Conservation (phyloP, 2,113 vertebrate species). For the Rhea pennata region DNA sequence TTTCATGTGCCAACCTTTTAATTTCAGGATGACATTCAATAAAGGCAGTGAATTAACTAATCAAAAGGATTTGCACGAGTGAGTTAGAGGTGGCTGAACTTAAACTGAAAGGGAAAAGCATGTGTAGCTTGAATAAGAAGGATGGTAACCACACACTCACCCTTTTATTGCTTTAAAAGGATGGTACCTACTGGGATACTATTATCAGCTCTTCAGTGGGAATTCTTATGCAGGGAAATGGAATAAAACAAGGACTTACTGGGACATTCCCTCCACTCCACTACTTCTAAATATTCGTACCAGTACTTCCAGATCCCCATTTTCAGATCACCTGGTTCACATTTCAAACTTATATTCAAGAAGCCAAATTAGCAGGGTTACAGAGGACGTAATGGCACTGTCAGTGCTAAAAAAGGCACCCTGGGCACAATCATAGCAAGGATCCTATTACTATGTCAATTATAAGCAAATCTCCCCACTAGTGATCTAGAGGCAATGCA, state of each 20-base stretch:
- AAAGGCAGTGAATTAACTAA: constrained; percentile 46
- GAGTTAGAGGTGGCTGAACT: constrained; percentile 15
- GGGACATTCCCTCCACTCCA: not conserved
- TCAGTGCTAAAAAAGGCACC: not conserved
- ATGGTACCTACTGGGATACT: not conserved
- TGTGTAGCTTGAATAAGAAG: not conserved
- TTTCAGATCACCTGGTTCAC: not conserved
- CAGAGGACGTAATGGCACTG: not conserved
- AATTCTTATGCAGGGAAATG: not conserved
- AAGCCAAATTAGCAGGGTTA: not conserved
- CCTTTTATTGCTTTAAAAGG: not conserved
- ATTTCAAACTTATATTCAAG: not conserved
- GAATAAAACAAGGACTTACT: not conserved
- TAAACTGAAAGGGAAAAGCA: not conserved
- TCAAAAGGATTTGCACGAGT: not conserved
- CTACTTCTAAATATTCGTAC: not conserved
- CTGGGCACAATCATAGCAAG: not conserved
- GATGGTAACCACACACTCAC: fast-evolving
- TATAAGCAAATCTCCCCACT: not conserved
- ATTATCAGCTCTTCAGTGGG: not conserved
- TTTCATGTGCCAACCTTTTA: constrained; percentile 17
- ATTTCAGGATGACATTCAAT: constrained; percentile 51
- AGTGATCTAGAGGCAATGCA: not conserved
- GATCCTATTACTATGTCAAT: not conserved
- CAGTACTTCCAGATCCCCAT: not conserved